These are phyloP conservation scores for Theonella swinhoei DNA, from an alignment of 37 sponge, comb jelly and placozoan species.

Conservation along the genomic window DNA sequence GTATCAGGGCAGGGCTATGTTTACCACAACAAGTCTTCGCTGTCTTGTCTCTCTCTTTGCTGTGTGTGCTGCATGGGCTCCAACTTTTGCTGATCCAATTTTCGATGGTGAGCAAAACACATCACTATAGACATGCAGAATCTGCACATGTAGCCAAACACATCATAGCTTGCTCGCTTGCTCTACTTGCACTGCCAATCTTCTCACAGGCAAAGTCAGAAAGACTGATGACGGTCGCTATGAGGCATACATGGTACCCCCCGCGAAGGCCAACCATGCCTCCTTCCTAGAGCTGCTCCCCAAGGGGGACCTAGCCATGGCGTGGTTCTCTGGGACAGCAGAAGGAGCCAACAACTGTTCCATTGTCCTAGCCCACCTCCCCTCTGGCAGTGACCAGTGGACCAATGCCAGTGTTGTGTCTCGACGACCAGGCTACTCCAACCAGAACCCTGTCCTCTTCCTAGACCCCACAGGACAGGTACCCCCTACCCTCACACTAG, in stretches of 20 bases:
- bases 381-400: conserved; percentile 34
- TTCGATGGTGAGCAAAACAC: not conserved
- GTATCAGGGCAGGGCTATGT: too few relatives aligned
- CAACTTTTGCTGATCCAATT: too few relatives aligned
- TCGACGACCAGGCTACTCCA: conserved; percentile 64
- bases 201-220: conserved; percentile 32
- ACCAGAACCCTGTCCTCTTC: conserved; percentile 75
- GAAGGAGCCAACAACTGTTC: conserved; percentile 56
- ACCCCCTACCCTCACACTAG: not conserved
- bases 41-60: too few relatives aligned
- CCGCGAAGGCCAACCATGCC: conserved; percentile 59
- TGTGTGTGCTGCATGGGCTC: too few relatives aligned
- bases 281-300: conserved; percentile 69
- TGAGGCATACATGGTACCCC: conserved; percentile 74
- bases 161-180: not conserved
- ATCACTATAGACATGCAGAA: not conserved
- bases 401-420: conserved; percentile 36
- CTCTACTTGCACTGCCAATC: not conserved
- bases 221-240: conserved; percentile 49
- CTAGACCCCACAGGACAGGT: conserved; percentile 4
- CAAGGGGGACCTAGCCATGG: conserved; percentile 44
- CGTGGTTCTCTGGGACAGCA: conserved; percentile 66
- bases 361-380: conserved; percentile 41
- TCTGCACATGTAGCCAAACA: not conserved
- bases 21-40: too few relatives aligned